Evolutionary conservation across 2,113 vertebrate species (phyloP).

Genomic region (Stercorarius parasiticus): DNA sequence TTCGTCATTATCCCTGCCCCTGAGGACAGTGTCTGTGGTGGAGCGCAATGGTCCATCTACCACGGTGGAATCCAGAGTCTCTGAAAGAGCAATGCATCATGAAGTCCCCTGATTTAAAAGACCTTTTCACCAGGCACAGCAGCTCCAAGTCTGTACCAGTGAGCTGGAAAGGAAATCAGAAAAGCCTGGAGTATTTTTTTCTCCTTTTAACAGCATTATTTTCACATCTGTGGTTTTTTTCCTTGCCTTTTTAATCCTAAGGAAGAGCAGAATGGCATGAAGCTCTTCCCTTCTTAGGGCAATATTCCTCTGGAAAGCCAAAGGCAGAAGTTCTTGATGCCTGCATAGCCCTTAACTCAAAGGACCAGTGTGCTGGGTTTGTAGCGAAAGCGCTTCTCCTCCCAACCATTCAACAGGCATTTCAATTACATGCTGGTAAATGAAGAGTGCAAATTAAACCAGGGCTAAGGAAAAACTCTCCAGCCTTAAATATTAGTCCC

Average conservation of each 20-base stretch:
- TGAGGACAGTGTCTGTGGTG: not conserved
- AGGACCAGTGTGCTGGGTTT: not conserved
- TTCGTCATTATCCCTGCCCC: not conserved
- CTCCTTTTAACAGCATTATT: not conserved
- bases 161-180: not conserved
- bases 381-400: not conserved
- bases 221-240: not conserved
- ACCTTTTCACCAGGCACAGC: not conserved
- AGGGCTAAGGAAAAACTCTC: not conserved
- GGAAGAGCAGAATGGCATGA: not conserved
- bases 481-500: not conserved
- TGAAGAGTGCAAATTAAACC: conserved; percentile 9
- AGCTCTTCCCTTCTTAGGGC: not conserved
- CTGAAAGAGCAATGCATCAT: not conserved
- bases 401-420: not conserved
- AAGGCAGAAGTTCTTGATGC: not conserved
- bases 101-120: not conserved
- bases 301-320: not conserved
- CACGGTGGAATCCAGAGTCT: not conserved
- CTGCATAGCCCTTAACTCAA: not conserved
- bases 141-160: not conserved
- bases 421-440: not conserved
- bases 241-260: not conserved
- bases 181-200: not conserved
- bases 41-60: not conserved